phyloP scores from a whole-genome alignment of 2,888 invertebrate species.

The Chydorus sphaericus region DNA sequence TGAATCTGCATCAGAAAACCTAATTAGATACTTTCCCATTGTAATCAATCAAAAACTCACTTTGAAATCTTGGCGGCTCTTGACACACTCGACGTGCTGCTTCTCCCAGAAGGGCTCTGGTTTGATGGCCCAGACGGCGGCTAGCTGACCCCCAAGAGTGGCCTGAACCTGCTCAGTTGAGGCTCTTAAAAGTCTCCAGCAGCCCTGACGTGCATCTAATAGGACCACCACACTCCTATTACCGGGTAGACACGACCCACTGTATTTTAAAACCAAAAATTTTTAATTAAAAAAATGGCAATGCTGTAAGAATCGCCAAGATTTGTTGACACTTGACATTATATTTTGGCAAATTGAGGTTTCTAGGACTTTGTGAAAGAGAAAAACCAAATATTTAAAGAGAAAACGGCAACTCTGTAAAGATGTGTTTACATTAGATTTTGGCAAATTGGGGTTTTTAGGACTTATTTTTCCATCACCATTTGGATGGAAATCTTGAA shows the following conservation, averaged over 20 bases:
- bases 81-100: constrained; percentile 49
- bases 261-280: no score
- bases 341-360: no score
- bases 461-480: no score
- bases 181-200: constrained; percentile 10
- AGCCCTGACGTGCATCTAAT: constrained; percentile 14
- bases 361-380: no score
- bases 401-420: no score
- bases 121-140: constrained; percentile 45
- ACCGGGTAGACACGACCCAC: background rate
- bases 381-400: no score
- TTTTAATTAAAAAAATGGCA: no score
- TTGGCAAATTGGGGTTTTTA: no score
- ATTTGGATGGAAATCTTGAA: no score
- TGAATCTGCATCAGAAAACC: constrained; percentile 39
- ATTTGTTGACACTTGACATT: no score
- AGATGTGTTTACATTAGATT: no score
- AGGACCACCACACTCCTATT: constrained; percentile 12
- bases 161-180: constrained; percentile 13
- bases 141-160: constrained; percentile 2
- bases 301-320: background rate
- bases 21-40: background rate
- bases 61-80: constrained; percentile 13
- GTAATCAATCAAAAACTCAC: background rate
- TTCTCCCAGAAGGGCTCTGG: constrained; percentile 64